Base-by-base conservation (phyloP, 2,113 vertebrate genomes). In the Epinephelus lanceolatus region DNA sequence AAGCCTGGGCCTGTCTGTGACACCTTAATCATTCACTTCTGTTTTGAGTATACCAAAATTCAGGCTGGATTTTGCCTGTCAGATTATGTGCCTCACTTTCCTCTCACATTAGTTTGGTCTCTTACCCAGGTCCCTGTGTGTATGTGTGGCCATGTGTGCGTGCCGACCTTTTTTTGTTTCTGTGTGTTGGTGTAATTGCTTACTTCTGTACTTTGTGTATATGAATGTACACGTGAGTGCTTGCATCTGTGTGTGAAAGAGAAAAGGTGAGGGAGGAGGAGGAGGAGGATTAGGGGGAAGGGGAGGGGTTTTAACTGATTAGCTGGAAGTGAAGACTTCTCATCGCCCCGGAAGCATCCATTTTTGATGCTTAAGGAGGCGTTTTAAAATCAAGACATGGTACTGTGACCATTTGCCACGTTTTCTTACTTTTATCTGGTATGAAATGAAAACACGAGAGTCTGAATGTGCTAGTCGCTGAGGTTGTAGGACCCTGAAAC, bases 1-100 rank as follows among this genome's bases (percentile, higher is more conserved):
- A 83, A 67, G 83, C 81, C 80, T 45, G 60, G 78, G 60, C 76
- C 70, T 75, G 70, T 84, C 78, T 78, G 40, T 33, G 61, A 87
- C 84, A 85, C 81, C 79, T 71, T 75, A 89, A 86, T 85, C 82
- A 86, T 74, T 67, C 81, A 75, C 71, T 85, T 90, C 85, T 57
- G 66, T 92, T 92, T 92, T 80, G 77, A 92, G 70, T 83, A 93
- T 84, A 91, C 91, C 93, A 93, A 94, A 93, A 86, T 93, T 79
- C 83, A 91, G 88, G 90, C 91, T 90, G 42, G 71, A 70, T 81
- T 88, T 84, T 70, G 90, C 85, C 90, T 93, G 53, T 84, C 88
- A 86, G 84, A 91, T 84, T 81, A 93, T 91, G 94, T 94, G 94
- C 94, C 93, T 94, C 93, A 81, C 90, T 87, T 89, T 89, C 80